phyloP scores from a whole-genome alignment of 2,797 vertebrate genomes.

The Discoglossus pictus region DNA sequence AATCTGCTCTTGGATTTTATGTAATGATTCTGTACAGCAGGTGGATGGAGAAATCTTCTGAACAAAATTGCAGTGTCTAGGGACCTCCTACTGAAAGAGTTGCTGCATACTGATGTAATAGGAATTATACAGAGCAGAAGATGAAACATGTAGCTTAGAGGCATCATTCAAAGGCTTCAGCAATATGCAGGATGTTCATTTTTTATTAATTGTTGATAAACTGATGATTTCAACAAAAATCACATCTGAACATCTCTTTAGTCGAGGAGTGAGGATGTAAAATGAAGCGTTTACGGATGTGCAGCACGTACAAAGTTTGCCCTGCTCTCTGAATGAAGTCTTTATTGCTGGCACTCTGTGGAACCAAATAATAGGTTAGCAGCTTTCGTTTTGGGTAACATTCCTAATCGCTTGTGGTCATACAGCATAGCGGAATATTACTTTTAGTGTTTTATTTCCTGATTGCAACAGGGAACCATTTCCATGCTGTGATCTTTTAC shows the following conservation, averaged over 20 bases:
- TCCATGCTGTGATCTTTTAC: constrained; percentile 39
- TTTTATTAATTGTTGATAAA: constrained; percentile 68
- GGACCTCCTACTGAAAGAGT: constrained; percentile 59
- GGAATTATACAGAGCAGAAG: constrained; percentile 59
- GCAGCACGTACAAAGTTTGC: constrained; percentile 33
- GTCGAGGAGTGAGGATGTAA: constrained; percentile 33
- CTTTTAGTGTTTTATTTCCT: constrained; percentile 51
- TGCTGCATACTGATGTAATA: constrained; percentile 59
- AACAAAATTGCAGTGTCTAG: constrained; percentile 57
- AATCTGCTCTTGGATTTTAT: constrained; percentile 54
- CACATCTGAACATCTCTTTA: constrained; percentile 48
- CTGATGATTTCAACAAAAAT: constrained; percentile 58
- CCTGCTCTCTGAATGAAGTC: constrained; percentile 46
- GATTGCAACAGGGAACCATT: constrained; percentile 49
- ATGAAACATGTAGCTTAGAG: constrained; percentile 66
- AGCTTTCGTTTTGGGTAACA: constrained; percentile 49
- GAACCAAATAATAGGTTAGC: constrained; percentile 47
- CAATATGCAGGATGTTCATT: constrained; percentile 62
- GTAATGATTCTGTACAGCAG: constrained; percentile 44
- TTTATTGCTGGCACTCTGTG: constrained; percentile 45
- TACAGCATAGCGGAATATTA: constrained; percentile 40
- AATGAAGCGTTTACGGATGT: constrained; percentile 42
- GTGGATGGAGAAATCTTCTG: constrained; percentile 50
- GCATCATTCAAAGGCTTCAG: constrained; percentile 63
- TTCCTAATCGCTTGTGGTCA: constrained; percentile 58